Conservation (phyloP, 92 coral and sea anemone species). For the Isaurus tuberculatus region DNA sequence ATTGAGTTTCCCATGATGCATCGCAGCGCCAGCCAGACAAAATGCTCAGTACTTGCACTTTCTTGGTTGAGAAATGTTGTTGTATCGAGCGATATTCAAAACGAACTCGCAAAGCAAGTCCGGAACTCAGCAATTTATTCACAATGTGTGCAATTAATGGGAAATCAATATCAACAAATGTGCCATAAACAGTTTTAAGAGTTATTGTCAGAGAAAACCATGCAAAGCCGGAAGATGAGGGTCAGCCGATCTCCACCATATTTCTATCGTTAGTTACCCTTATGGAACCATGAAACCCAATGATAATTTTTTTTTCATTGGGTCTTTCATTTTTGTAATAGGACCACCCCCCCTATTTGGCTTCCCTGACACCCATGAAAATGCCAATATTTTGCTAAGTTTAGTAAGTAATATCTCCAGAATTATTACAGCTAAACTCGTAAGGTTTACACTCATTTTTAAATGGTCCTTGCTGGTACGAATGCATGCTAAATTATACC, state of each 20-base stretch:
- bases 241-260: constrained; percentile 17
- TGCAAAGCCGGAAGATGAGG: constrained; percentile 4
- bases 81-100: too few relatives aligned
- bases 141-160: too few relatives aligned
- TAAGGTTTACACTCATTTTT: background rate
- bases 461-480: constrained; percentile 21
- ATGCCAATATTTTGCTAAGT: background rate
- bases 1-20: too few relatives aligned
- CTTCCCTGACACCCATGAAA: constrained; percentile 3
- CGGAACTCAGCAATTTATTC: too few relatives aligned
- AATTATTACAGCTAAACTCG: constrained; percentile 10
- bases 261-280: constrained; percentile 23
- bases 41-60: too few relatives aligned
- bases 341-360: constrained; percentile 15
- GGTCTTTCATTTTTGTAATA: background rate
- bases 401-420: constrained; percentile 19
- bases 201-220: background rate
- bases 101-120: too few relatives aligned
- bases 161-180: too few relatives aligned
- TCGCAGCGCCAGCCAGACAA: too few relatives aligned
- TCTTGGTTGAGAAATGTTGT: too few relatives aligned
- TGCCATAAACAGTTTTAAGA: too few relatives aligned
- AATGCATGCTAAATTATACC: constrained; percentile 8
- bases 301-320: constrained; percentile 13
- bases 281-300: constrained; percentile 9